Conservation (phyloP, 2,113 vertebrate genomes). For the Neodon shergylaensis region DNA sequence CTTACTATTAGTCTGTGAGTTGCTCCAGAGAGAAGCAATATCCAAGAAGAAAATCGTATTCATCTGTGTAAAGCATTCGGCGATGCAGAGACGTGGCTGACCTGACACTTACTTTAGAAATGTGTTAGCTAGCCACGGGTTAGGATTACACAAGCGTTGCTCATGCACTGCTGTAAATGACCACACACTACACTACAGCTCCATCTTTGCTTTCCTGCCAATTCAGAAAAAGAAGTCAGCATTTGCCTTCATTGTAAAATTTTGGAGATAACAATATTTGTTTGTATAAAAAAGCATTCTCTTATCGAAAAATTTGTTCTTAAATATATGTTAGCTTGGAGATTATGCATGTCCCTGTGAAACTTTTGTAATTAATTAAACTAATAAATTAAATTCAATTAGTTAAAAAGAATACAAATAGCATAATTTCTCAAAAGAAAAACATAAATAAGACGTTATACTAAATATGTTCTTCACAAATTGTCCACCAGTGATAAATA, state of each 20-base stretch:
- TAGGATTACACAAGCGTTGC: constrained; percentile 21
- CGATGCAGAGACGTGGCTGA: constrained; percentile 26
- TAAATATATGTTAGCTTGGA: neutral
- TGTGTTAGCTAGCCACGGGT: constrained; percentile 59
- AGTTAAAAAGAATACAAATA: constrained; percentile 30
- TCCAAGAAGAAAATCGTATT: constrained; percentile 28
- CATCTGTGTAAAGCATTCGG: constrained; percentile 58
- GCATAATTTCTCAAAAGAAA: constrained; percentile 42
- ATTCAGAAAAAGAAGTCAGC: constrained; percentile 45
- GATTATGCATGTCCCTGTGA: neutral
- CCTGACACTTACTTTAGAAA: constrained; percentile 65
- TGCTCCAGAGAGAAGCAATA: constrained; percentile 30
- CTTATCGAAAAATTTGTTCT: constrained; percentile 9
- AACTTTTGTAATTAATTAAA: constrained; percentile 27
- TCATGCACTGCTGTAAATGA: constrained; percentile 8
- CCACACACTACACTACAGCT: neutral
- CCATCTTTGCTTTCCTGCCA: constrained; percentile 60
- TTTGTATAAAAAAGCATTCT: constrained; percentile 42
- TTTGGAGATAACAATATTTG: constrained; percentile 26
- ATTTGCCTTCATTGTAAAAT: constrained; percentile 47
- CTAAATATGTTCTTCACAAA: constrained; percentile 35
- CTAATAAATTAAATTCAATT: constrained; percentile 2
- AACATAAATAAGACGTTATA: constrained; percentile 2
- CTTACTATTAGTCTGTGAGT: constrained; percentile 53
- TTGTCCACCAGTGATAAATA: constrained; percentile 21